Conservation (phyloP, 2,797 vertebrate species). For the Syngnathus rostellatus region DNA sequence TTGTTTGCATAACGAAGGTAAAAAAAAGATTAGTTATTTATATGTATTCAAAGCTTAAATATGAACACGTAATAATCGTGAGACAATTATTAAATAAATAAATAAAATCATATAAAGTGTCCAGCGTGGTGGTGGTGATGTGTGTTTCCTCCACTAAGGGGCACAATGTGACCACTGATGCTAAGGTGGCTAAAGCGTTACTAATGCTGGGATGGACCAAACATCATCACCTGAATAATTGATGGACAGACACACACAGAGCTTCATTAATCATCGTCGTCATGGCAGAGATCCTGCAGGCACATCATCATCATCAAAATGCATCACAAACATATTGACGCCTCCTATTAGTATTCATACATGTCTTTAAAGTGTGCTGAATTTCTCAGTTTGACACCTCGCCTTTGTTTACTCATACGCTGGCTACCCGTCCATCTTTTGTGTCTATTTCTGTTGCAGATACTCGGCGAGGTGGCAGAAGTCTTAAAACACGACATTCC, state of each 20-base stretch:
- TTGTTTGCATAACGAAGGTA: too few species aligned
- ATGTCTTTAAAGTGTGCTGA: background rate
- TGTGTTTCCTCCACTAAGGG: conserved; percentile 69
- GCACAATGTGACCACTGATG: conserved; percentile 72
- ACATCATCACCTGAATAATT: background rate
- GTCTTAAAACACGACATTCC: too few species aligned
- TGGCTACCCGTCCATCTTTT: too few species aligned
- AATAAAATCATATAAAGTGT: background rate
- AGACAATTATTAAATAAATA: too few species aligned
- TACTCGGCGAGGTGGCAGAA: too few species aligned
- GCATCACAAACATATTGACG: conserved; percentile 4
- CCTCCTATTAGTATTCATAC: background rate
- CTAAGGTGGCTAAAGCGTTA: background rate
- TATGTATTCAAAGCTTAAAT: background rate
- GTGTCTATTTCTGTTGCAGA: too few species aligned
- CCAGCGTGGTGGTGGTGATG: background rate
- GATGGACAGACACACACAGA: background rate
- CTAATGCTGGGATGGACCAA: background rate
- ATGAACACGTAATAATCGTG: background rate
- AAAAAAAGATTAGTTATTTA: too few species aligned
- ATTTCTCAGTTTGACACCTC: background rate
- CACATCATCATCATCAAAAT: background rate
- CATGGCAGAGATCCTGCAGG: conserved; percentile 3
- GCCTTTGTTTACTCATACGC: background rate
- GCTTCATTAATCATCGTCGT: background rate